Evolutionary conservation across 2,888 invertebrate species (phyloP).

Genomic region (Cistogaster globosa): DNA sequence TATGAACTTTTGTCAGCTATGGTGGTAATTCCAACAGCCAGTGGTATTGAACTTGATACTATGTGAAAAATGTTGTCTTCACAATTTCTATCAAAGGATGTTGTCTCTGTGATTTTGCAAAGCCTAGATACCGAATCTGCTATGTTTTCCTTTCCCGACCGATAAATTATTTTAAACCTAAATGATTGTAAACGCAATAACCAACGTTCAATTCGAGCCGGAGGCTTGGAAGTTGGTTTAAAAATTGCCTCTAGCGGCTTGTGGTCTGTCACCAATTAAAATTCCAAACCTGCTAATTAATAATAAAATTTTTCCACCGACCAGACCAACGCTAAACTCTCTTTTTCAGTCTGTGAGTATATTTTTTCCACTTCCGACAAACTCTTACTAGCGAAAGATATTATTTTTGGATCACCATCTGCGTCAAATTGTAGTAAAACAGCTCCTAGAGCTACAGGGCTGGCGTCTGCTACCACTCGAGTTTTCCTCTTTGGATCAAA

Average conservation of each 20-base stretch:
- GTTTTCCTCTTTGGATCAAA: slow-evolving; percentile 71
- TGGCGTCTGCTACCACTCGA: not conserved
- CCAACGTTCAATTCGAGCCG: slow-evolving; percentile 64
- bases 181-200: slow-evolving; percentile 50
- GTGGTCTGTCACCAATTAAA: slow-evolving; percentile 61
- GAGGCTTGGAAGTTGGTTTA: slow-evolving; percentile 63
- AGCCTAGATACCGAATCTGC: slow-evolving; percentile 55
- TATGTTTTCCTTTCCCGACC: slow-evolving; percentile 52
- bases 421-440: too few relatives aligned
- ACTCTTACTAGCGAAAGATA: slow-evolving; percentile 47
- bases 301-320: slow-evolving; percentile 67
- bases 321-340: slow-evolving; percentile 67
- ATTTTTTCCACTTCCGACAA: slow-evolving; percentile 59
- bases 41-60: slow-evolving; percentile 34
- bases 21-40: slow-evolving; percentile 41
- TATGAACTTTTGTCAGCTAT: slow-evolving; percentile 34
- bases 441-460: not conserved
- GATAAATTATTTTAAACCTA: slow-evolving; percentile 51
- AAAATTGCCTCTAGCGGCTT: slow-evolving; percentile 64
- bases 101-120: slow-evolving; percentile 48
- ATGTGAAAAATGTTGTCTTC: slow-evolving; percentile 36
- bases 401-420: too few relatives aligned
- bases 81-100: slow-evolving; percentile 50
- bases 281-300: slow-evolving; percentile 65
- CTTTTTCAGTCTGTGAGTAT: slow-evolving; percentile 71